Conservation (phyloP, 2,888 invertebrate genomes). For the Synergus umbraculus region DNA sequence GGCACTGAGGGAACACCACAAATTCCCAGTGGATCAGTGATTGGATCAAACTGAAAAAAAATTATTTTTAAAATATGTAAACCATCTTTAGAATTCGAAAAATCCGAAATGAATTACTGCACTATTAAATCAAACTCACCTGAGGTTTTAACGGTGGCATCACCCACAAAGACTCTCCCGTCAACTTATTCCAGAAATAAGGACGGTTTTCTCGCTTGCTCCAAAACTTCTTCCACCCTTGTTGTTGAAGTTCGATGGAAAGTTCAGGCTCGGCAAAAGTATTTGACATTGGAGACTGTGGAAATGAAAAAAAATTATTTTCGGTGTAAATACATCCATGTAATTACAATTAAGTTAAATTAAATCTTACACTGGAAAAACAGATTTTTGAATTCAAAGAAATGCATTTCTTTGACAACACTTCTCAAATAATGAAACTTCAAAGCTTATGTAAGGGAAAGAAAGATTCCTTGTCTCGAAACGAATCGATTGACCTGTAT, state of each 20-base stretch:
- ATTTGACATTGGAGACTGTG: slow-evolving; percentile 63
- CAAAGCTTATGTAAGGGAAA: no score
- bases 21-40: slow-evolving; percentile 94
- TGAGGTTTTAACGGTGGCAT: slow-evolving; percentile 90
- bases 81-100: not conserved
- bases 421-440: no score
- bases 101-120: not conserved
- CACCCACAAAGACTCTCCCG: slow-evolving; percentile 98
- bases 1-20: slow-evolving; percentile 77
- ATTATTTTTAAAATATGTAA: not conserved
- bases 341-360: not conserved
- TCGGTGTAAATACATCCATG: not conserved
- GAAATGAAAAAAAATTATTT: slow-evolving; percentile 4
- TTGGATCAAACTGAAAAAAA: slow-evolving; percentile 86
- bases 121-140: slow-evolving; percentile 61
- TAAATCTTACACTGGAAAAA: slow-evolving; percentile 2
- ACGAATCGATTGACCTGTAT: no score
- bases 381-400: no score
- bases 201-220: slow-evolving; percentile 96
- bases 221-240: slow-evolving; percentile 98
- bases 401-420: no score
- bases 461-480: no score
- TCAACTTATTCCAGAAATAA: slow-evolving; percentile 97
- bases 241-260: slow-evolving; percentile 85
- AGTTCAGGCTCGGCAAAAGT: slow-evolving; percentile 78